Percentiles rank a stretch among this genome's conserved stretches.
phyloP scores from a whole-genome alignment of 2,797 vertebrate species.

The Huso huso region DNA sequence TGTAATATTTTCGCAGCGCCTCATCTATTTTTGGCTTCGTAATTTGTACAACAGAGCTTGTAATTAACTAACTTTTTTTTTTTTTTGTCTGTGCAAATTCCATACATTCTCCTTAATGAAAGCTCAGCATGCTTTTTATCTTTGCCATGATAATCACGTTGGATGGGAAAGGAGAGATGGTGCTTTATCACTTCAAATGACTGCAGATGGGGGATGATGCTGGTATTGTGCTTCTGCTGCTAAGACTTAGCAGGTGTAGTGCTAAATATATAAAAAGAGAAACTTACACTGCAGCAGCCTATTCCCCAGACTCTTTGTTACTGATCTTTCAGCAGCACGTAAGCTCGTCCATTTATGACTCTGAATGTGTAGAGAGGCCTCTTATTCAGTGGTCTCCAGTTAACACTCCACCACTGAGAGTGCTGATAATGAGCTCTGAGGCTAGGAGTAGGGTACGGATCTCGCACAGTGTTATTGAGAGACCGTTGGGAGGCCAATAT shows the following conservation, averaged over 20 bases:
- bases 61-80: no score
- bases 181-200: constrained; percentile 43
- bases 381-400: constrained; percentile 81
- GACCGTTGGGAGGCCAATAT: constrained; percentile 65
- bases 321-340: constrained; percentile 56
- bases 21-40: no score
- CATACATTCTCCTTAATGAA: constrained; percentile 19
- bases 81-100: not conserved
- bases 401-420: constrained; percentile 65
- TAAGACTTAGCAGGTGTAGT: constrained; percentile 55
- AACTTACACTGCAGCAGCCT: constrained; percentile 55
- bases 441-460: constrained; percentile 67
- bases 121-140: constrained; percentile 17
- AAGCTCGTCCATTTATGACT: constrained; percentile 60
- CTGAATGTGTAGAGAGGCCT: constrained; percentile 56
- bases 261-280: constrained; percentile 65
- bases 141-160: constrained; percentile 24
- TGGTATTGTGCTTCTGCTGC: constrained; percentile 28
- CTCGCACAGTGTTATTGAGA: constrained; percentile 82
- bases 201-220: constrained; percentile 26
- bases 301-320: constrained; percentile 51
- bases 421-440: constrained; percentile 82
- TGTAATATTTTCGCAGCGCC: not conserved
- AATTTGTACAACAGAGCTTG: no score
- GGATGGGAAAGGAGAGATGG: constrained; percentile 21